Conservation (phyloP, 1,140 invertebrate genomes). For the Triops longicaudatus region DNA sequence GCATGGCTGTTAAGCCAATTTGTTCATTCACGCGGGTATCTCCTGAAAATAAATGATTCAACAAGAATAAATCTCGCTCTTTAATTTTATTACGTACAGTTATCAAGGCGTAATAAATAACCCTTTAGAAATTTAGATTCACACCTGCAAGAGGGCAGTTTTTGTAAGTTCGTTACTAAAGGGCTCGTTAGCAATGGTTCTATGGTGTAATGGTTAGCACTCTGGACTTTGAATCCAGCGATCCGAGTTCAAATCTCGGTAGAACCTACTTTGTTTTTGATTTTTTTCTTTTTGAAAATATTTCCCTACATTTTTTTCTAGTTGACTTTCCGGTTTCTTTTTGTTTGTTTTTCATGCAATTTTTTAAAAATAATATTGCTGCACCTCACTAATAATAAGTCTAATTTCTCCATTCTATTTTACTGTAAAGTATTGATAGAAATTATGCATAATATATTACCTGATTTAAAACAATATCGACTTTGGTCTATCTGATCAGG, state of each 20-base stretch:
- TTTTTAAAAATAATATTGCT: too few species aligned
- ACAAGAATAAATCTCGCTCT: neutral
- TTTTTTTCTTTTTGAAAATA: too few species aligned
- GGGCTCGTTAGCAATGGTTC: conserved; percentile 32
- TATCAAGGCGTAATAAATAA: too few species aligned
- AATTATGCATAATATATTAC: conserved; percentile 37
- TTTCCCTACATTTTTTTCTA: neutral
- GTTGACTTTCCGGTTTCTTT: neutral
- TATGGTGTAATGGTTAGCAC: conserved; percentile 55
- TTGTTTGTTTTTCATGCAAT: too few species aligned
- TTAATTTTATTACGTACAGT: too few species aligned
- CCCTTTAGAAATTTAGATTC: too few species aligned
- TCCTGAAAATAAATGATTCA: conserved; percentile 45
- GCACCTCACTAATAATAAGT: too few species aligned
- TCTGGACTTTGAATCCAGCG: conserved; percentile 58
- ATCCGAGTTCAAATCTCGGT: conserved; percentile 53
- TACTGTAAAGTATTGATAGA: too few species aligned
- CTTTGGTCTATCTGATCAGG: conserved; percentile 53
- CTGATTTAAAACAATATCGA: conserved; percentile 65
- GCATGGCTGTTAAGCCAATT: conserved; percentile 35
- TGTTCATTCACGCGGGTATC: conserved; percentile 68
- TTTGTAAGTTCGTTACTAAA: neutral
- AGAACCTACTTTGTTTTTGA: conserved; percentile 38
- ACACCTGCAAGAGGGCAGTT: neutral
- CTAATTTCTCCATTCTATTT: too few species aligned